Evolutionary conservation across 2,113 vertebrate genomes (phyloP).

Genomic region (Coturnix japonica): DNA sequence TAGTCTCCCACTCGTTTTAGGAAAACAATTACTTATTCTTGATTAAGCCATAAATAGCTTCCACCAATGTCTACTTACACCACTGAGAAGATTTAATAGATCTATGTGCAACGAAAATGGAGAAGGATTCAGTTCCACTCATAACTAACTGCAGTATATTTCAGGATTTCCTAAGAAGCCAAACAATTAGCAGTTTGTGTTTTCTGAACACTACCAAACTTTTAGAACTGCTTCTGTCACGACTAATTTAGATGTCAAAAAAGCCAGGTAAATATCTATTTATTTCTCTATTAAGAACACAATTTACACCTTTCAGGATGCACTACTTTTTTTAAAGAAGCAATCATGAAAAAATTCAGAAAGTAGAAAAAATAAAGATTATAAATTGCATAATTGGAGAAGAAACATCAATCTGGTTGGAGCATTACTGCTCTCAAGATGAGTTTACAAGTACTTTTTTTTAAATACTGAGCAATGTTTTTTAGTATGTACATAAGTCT

Average conservation of each 20-base stretch:
- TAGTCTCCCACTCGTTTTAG: not conserved
- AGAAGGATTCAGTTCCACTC: not conserved
- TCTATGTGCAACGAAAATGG: not conserved
- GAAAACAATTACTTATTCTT: not conserved
- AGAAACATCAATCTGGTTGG: not conserved
- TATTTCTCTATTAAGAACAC: not conserved
- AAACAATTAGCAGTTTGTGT: not conserved
- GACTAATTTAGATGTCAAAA: not conserved
- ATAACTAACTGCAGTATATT: not conserved
- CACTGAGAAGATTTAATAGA: not conserved
- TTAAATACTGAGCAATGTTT: not conserved
- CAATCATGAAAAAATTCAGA: not conserved
- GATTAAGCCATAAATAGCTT: not conserved
- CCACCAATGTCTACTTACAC: not conserved
- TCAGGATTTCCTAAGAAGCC: not conserved
- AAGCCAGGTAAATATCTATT: not conserved
- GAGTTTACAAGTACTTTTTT: not conserved
- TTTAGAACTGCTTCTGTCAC: not conserved
- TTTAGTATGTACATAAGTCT: not conserved
- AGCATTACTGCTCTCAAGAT: not conserved
- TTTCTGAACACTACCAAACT: not conserved
- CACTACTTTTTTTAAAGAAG: not conserved
- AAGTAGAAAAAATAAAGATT: not conserved
- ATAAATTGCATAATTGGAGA: not conserved
- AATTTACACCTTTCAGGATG: not conserved